Evolutionary conservation across 2,888 invertebrate species (phyloP), one percentile per base, ranked within the genome.

Genomic region (Ophion ellenae): DNA sequence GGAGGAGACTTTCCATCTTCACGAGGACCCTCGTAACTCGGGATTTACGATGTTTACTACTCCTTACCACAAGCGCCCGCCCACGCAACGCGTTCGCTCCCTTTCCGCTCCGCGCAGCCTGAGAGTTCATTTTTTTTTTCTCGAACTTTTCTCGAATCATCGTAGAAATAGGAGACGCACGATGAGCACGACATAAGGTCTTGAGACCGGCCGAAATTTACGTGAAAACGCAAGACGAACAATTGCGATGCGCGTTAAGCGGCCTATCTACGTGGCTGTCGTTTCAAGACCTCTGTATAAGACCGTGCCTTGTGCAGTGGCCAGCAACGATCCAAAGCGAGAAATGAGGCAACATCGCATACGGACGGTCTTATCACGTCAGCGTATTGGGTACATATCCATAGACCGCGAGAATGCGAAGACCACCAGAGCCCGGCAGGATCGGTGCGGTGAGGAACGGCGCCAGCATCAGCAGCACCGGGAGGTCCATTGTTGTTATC

Each of bases 401-500:
- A 24, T 36, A 61, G 57, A 14, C 17, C n/a, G 59, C 2, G 5
- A 67, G 14, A 69, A 64, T 40, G 61, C 6, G 79, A 59, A 32
- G 14, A 59, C 40, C 47, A 47, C 47, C 47, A 47, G 47, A 47
- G 47, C 47, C 11, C 47, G 70, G 32, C 5, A 69, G 74, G 59
- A 24, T 73, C 74, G 57, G 73, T 45, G 59, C 45, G 67, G 67
- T 73, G 78, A 71, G 64, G 74, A 64, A 70, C 63, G 64, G 75
- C 67, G 69, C 32, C 47, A 67, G 36, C 61, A 83, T 20, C 63
- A 64, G 40, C 57, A 36, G 71, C 47, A 76, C 76, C 10, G 71
- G 80, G 77, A 47, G 57, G 32, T 3, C 74, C 81, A 78, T 77
- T 90, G 92, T 93, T 90, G 90, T 90, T 92, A 92, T 93, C 92